Evolutionary conservation across 2,113 vertebrate species (phyloP).

Genomic region (Protobothrops mucrosquamatus): DNA sequence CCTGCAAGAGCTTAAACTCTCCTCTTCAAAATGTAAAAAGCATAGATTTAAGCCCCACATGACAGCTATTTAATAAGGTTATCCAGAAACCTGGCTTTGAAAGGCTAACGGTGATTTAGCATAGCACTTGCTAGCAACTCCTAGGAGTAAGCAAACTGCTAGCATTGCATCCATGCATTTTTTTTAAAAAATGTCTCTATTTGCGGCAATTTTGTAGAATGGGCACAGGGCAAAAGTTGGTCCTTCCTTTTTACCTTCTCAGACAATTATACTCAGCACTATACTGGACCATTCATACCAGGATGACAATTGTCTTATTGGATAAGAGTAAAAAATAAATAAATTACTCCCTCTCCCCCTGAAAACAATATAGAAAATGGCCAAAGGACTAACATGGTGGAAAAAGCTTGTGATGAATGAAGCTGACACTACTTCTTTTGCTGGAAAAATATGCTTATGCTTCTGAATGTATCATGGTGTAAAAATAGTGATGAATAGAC

Average conservation of each 20-base stretch:
- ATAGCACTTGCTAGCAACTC: not conserved
- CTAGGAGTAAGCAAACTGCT: not conserved
- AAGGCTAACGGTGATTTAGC: not conserved
- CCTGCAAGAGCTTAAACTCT: not conserved
- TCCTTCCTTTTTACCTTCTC: not conserved
- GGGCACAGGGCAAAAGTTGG: not conserved
- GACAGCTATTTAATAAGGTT: not conserved
- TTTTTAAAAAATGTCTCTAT: not conserved
- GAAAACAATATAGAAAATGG: not conserved
- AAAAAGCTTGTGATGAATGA: not conserved
- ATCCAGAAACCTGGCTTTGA: not conserved
- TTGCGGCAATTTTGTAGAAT: not conserved
- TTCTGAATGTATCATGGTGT: not conserved
- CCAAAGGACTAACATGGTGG: not conserved
- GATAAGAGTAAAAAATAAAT: not conserved
- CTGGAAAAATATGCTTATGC: not conserved
- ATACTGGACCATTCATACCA: not conserved
- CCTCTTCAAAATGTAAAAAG: not conserved
- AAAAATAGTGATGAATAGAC: not conserved
- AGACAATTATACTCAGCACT: constrained; percentile 1
- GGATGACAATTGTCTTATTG: constrained; percentile 5
- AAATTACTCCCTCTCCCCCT: not conserved
- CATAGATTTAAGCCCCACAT: not conserved
- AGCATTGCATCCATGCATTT: not conserved
- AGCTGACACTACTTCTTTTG: not conserved